phyloP scores from a whole-genome alignment of 2,888 invertebrate species.

The Patella ulyssiponensis region DNA sequence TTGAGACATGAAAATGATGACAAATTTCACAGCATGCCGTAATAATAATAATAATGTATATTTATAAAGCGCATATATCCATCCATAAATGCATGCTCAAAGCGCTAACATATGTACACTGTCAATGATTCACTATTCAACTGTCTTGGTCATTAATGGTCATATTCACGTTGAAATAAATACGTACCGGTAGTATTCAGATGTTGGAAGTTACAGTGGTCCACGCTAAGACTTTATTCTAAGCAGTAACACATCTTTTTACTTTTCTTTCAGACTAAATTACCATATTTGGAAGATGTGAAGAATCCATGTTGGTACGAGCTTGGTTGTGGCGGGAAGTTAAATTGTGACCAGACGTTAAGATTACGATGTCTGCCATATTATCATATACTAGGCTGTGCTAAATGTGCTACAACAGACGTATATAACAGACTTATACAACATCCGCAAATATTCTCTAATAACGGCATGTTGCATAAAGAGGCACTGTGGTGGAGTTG shows the following conservation, averaged over 20 bases:
- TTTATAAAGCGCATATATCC: too few relatives aligned
- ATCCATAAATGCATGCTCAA: too few relatives aligned
- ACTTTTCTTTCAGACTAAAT: constrained; percentile 28
- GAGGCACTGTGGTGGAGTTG: constrained; percentile 43
- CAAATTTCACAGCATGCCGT: too few relatives aligned
- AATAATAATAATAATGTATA: too few relatives aligned
- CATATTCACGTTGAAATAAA: too few relatives aligned
- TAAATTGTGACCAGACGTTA: background rate
- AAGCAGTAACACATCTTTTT: background rate
- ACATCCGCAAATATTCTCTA: constrained; percentile 34
- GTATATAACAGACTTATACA: constrained; percentile 32
- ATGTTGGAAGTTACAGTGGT: too few relatives aligned
- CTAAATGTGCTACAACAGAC: constrained; percentile 43
- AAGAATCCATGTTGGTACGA: constrained; percentile 45
- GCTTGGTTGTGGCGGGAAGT: background rate
- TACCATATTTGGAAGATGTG: constrained; percentile 29
- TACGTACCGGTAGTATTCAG: too few relatives aligned
- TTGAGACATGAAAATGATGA: too few relatives aligned
- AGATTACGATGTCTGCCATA: constrained; percentile 36
- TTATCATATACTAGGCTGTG: constrained; percentile 43
- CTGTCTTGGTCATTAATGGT: too few relatives aligned
- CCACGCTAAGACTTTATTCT: too few relatives aligned
- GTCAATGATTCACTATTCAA: too few relatives aligned
- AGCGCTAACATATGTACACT: too few relatives aligned
- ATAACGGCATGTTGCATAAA: constrained; percentile 34